Evolutionary conservation across 1,140 invertebrate genomes (phyloP).

Genomic region (Euwallacea fornicatus): DNA sequence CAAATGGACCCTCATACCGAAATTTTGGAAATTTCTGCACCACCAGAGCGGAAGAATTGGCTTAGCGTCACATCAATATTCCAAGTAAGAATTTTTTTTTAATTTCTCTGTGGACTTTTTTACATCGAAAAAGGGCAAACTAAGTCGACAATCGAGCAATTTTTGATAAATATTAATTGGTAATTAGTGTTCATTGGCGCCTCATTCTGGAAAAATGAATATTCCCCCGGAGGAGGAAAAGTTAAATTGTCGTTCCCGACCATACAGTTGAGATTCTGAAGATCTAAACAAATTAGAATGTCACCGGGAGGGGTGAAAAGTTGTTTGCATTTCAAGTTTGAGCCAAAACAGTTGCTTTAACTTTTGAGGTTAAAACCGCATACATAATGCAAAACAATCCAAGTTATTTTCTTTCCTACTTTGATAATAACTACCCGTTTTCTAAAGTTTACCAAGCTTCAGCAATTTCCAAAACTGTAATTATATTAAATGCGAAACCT

Average conservation of each 20-base stretch:
- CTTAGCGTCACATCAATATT: conserved; percentile 75
- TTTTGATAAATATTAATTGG: conserved; percentile 24
- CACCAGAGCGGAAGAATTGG: conserved; percentile 62
- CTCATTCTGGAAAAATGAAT: background rate
- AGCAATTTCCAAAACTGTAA: no score
- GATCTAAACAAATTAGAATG: background rate
- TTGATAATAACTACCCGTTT: no score
- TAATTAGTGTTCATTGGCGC: conserved; percentile 67
- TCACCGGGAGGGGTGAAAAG: background rate
- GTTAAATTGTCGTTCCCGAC: background rate
- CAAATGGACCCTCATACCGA: conserved; percentile 65
- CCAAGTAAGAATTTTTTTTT: conserved; percentile 54
- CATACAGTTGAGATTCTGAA: background rate
- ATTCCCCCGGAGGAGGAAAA: background rate
- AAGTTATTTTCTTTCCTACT: no score
- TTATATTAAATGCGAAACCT: no score
- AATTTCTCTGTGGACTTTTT: no score
- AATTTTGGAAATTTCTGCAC: conserved; percentile 70
- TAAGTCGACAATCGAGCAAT: no score
- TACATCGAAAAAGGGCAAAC: no score
- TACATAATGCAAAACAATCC: no score
- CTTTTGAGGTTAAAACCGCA: background rate
- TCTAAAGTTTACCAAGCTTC: background rate
- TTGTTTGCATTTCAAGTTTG: background rate
- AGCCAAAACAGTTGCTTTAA: background rate